Conservation (phyloP, 2,797 vertebrate genomes). For the Oophaga sylvatica region DNA sequence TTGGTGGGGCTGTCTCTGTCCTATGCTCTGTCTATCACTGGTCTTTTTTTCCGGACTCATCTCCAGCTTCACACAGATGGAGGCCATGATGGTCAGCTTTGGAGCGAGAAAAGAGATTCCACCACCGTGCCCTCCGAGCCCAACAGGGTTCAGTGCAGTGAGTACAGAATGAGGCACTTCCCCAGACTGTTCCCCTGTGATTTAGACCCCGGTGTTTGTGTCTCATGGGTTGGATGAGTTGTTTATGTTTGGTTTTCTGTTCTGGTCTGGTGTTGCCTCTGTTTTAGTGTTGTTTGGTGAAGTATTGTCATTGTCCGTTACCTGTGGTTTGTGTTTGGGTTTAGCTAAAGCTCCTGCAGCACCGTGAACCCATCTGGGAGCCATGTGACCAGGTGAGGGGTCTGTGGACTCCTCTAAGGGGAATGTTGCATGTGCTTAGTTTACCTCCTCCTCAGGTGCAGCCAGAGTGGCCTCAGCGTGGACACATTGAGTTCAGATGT, state of each 20-base stretch:
- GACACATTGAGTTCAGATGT: constrained; percentile 82
- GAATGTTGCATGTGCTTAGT: no score
- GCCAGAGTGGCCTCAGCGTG: constrained; percentile 81
- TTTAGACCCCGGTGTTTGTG: no score
- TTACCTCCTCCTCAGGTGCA: constrained; percentile 72
- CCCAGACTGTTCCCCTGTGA: background rate
- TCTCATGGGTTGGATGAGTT: no score
- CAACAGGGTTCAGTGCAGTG: constrained; percentile 76
- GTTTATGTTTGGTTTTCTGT: no score
- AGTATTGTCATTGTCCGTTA: no score
- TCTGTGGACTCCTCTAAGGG: no score
- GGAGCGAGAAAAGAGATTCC: constrained; percentile 89
- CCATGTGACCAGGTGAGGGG: no score
- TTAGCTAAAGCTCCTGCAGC: no score
- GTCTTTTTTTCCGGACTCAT: constrained; percentile 89
- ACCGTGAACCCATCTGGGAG: no score
- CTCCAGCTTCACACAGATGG: constrained; percentile 88
- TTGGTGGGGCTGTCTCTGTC: constrained; percentile 91
- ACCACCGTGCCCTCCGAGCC: constrained; percentile 82
- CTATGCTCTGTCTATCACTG: constrained; percentile 90
- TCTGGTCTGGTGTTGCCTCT: no score
- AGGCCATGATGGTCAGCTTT: constrained; percentile 95
- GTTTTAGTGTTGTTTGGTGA: no score
- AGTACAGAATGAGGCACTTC: constrained; percentile 33
- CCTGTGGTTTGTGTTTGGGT: no score